phyloP scores from a whole-genome alignment of 2,113 vertebrate genomes.

The Entosphenus tridentatus region DNA sequence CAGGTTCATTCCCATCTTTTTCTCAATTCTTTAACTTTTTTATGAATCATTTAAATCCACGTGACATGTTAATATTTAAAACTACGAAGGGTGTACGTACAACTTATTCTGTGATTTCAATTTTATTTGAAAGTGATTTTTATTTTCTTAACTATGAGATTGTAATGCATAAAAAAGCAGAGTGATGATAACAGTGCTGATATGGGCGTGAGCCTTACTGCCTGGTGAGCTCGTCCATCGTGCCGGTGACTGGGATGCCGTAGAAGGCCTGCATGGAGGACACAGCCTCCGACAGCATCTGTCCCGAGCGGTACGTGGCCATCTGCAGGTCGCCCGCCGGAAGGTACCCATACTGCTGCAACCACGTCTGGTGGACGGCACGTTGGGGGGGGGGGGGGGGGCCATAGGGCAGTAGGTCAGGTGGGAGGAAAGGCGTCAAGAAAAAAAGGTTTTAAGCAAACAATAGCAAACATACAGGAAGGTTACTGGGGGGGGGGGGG shows the following conservation, averaged over 20 bases:
- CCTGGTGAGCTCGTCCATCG: conserved; percentile 40
- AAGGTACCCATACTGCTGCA: conserved; percentile 67
- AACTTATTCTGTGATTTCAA: too few species aligned
- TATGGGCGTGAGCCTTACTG: conserved; percentile 26
- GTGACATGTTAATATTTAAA: neutral
- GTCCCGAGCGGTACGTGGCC: conserved; percentile 72
- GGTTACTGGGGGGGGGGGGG: too few species aligned
- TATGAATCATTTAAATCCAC: neutral
- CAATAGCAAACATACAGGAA: too few species aligned
- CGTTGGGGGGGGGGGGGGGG: neutral
- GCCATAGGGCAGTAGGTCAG: neutral
- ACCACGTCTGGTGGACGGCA: conserved; percentile 39
- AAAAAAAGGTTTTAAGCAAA: neutral
- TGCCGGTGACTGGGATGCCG: conserved; percentile 49
- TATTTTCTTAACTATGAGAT: too few species aligned
- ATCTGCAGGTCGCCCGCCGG: conserved; percentile 59
- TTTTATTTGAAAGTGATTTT: too few species aligned
- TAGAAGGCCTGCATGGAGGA: conserved; percentile 81
- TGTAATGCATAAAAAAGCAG: neutral
- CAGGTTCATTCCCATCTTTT: neutral
- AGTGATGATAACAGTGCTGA: conserved; percentile 2
- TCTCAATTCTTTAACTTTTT: neutral
- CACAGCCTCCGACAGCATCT: conserved; percentile 54
- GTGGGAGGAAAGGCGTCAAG: neutral
- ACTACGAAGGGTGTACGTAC: too few species aligned